A percentile compares a stretch with the other conserved stretches of the same genome.
These are phyloP conservation scores for Suricata suricatta DNA, from an alignment of 2,113 vertebrate species.

Conservation along the genomic window DNA sequence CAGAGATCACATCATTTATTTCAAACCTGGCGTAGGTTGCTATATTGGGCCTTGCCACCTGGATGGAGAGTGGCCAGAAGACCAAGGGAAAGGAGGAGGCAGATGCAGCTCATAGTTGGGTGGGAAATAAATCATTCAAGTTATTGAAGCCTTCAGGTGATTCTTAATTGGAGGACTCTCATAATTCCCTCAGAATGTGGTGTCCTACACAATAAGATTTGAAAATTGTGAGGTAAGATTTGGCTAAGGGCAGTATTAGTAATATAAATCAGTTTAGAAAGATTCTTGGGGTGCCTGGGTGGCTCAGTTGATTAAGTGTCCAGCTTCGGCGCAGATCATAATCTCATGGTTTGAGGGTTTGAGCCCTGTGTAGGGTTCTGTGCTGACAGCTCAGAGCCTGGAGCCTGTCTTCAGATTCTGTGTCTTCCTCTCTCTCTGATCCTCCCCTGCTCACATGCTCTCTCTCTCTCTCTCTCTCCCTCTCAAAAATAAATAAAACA, in stretches of 20 bases:
- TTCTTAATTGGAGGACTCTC: neutral
- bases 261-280: neutral
- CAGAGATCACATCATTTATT: slow-evolving; percentile 46
- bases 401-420: no score
- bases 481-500: no score
- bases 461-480: no score
- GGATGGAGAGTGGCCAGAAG: neutral
- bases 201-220: neutral
- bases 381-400: no score
- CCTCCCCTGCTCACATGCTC: no score
- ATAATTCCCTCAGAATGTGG: neutral
- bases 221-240: neutral
- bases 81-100: neutral
- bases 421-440: no score
- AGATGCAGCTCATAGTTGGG: neutral
- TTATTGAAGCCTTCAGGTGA: neutral
- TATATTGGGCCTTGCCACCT: neutral
- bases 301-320: no score
- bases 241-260: neutral
- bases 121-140: neutral
- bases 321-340: no score
- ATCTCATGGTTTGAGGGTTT: no score
- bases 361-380: no score
- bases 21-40: neutral
- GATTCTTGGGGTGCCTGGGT: neutral